Base-by-base conservation (phyloP, 2,113 vertebrate genomes). In the Chamaea fasciata region DNA sequence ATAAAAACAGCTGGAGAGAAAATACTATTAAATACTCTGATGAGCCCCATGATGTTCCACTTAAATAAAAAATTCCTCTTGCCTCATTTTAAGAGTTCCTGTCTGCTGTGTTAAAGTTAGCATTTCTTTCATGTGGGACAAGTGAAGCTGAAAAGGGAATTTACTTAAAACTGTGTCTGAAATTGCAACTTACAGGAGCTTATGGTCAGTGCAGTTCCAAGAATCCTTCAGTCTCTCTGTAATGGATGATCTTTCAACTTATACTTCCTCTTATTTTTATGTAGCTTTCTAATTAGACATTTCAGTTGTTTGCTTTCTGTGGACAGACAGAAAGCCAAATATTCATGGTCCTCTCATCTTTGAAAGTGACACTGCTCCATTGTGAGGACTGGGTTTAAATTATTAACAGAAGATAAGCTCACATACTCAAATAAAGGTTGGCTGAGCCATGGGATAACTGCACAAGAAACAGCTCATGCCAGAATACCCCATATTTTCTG, bases 1-100 rank as follows among this genome's bases (percentile, higher is more conserved):
- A 98, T 98, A 97, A 98, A 98, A 99, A 97, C 98, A 99, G 98
- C 98, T 98, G 98, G 96, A 96, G 96, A 85, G 92, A 94, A 96
- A 97, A 96, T 91, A 94, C 83, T 94, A 94, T 89, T 97, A 95
- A 95, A 89, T 95, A 95, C 95, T 68, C 87, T 75, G 96, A 97
- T 92, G 96, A 96, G 85, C 94, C 79, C 97, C 97, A 96, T 96
- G 88, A 97, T 96, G 97, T 97, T 98, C 84, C 83, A 94, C 96
- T 97, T 96, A 94, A 92, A 97, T 94, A 89, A 97, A 97, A 97
- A 98, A 97, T 97, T 96, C 91, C 89, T 97, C 95, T 97, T 92
- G 90, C 96, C 94, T 96, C 78, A 37, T 97, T 95, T 92, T 91
- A 90, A 97, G 96, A 87, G 94, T 88, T 93, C 20, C 49, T 78